Conservation (phyloP, 1,140 invertebrate species). For the Helicoverpa zea region DNA sequence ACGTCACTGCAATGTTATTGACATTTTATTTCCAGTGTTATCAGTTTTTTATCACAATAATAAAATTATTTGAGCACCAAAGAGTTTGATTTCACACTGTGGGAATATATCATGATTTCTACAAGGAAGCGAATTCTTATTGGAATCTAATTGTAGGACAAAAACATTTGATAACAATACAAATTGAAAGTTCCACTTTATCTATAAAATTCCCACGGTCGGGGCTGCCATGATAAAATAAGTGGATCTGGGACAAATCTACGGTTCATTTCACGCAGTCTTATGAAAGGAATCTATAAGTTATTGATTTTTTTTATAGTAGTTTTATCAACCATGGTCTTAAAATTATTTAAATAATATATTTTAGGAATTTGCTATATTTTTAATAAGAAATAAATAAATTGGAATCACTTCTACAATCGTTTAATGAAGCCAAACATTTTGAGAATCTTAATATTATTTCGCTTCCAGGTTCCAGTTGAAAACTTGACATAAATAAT, state of each 20-base stretch:
- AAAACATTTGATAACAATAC: slow-evolving; percentile 63
- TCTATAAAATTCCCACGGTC: slow-evolving; percentile 69
- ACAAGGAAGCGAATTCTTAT: slow-evolving; percentile 59
- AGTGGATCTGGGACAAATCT: slow-evolving; percentile 63
- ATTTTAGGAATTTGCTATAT: no score
- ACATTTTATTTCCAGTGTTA: slow-evolving; percentile 72
- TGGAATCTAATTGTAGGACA: slow-evolving; percentile 61
- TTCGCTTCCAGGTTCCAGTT: no score
- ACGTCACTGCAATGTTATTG: slow-evolving; percentile 81
- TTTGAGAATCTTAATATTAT: no score
- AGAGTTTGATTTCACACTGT: slow-evolving; percentile 13
- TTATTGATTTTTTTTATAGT: not conserved
- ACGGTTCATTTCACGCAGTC: slow-evolving; percentile 57
- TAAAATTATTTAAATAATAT: no score
- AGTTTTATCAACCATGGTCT: no score
- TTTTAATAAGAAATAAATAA: no score
- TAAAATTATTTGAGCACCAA: slow-evolving; percentile 18
- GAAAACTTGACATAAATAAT: no score
- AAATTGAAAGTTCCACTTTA: slow-evolving; percentile 66
- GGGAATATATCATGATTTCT: slow-evolving; percentile 51
- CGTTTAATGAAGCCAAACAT: no score
- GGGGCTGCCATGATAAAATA: slow-evolving; percentile 68
- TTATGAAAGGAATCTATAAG: slow-evolving; percentile 5
- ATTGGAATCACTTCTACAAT: no score
- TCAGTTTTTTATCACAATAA: slow-evolving; percentile 63